These are phyloP conservation scores for Argyresthia albistria DNA, from an alignment of 2,888 invertebrate species.

Conservation along the genomic window DNA sequence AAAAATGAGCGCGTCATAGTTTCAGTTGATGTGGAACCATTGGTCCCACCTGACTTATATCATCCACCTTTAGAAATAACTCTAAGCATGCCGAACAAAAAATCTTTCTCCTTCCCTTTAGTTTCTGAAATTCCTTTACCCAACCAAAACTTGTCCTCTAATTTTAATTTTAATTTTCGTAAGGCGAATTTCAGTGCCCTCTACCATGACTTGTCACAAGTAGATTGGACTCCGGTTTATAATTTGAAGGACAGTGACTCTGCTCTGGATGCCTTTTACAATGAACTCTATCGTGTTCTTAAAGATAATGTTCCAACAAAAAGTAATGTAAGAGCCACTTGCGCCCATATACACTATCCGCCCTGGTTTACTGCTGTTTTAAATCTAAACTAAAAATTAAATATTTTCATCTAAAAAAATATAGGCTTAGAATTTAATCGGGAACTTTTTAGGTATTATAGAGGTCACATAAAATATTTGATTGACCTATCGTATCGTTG, in stretches of 20 bases:
- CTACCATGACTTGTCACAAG: background rate
- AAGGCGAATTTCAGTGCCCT: background rate
- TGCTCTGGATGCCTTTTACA: background rate
- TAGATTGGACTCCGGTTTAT: background rate
- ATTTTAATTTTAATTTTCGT: background rate
- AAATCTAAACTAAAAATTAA: background rate
- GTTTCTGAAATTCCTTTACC: too few species aligned
- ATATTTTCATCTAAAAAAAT: constrained; percentile 1
- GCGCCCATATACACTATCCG: background rate
- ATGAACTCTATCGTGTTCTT: background rate
- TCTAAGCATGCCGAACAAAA: background rate
- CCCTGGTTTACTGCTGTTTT: background rate
- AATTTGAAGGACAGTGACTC: background rate
- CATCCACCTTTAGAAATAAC: background rate
- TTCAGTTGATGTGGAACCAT: background rate
- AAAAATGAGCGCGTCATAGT: background rate
- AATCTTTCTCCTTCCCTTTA: background rate
- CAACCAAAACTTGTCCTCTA: background rate
- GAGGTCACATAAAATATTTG: background rate
- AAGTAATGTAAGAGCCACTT: background rate
- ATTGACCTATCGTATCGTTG: background rate
- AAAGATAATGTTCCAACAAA: background rate
- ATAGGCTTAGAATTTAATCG: background rate
- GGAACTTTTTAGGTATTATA: background rate
- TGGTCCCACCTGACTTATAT: background rate